A percentile compares a stretch with the other conserved stretches of the same genome.
phyloP scores from a whole-genome alignment of 2,113 vertebrate species.

The Hylia prasina region DNA sequence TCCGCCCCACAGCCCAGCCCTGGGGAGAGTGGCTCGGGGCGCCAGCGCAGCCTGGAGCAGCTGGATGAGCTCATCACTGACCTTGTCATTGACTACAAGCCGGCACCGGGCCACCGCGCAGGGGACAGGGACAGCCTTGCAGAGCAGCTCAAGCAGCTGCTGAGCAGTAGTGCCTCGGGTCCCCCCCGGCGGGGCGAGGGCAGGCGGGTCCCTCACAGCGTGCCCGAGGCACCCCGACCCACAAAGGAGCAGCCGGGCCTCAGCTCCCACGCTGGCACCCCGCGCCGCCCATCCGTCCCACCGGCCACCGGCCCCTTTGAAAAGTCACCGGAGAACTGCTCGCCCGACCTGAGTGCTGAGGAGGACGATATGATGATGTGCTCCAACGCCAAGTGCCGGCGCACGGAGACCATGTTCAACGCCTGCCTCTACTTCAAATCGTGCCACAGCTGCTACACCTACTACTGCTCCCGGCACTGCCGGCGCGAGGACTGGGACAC shows the following conservation, averaged over 20 bases:
- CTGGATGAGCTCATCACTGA: conserved; percentile 92
- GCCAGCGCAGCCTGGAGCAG: conserved; percentile 93
- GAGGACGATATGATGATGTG: conserved; percentile 94
- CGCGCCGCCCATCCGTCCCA: not conserved
- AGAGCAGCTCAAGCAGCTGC: conserved; percentile 84
- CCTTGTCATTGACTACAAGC: conserved; percentile 91
- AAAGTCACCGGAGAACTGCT: conserved; percentile 75
- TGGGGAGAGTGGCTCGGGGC: conserved; percentile 71
- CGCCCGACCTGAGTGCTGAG: conserved; percentile 86
- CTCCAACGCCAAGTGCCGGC: conserved; percentile 89
- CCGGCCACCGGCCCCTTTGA: not conserved
- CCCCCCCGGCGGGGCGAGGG: conserved; percentile 59
- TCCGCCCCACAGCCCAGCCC: conserved; percentile 1
- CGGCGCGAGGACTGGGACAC: conserved; percentile 92
- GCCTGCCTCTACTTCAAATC: conserved; percentile 97
- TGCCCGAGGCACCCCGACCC: conserved; percentile 58
- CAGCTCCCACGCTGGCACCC: conserved; percentile 71
- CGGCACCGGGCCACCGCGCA: conserved; percentile 68
- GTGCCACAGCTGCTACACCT: conserved; percentile 96
- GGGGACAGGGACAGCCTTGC: conserved; percentile 74
- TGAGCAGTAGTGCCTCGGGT: conserved; percentile 69
- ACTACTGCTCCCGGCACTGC: conserved; percentile 94
- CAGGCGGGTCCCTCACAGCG: not conserved
- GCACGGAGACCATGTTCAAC: conserved; percentile 89
- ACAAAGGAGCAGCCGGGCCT: conserved; percentile 79